Evolutionary conservation across 1,140 invertebrate genomes (phyloP), one percentile per base, ranked within the genome.

Genomic region (Drosophila aff.): DNA sequence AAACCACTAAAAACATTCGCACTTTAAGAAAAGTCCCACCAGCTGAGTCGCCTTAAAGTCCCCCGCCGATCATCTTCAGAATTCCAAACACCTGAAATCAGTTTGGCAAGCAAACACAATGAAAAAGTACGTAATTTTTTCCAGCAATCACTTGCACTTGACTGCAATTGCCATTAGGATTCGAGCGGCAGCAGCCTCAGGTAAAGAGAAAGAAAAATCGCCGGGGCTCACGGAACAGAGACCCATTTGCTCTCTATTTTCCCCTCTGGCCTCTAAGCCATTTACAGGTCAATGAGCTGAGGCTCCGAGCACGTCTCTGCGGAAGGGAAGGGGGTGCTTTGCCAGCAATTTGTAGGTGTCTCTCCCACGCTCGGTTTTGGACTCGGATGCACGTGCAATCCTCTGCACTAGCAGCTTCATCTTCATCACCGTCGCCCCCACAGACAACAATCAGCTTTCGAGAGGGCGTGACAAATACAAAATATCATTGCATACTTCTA

Each of bases 91-190:
- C 47, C 41, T 47, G 26, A 73, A 79, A 79, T 79, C 76, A 79
- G 79, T 79, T 72, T 65, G 47, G 36, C 59, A 46, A 49, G 31
- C 76, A 52, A 72, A 66, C 72, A 66, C 74, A 65, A 76, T 65
- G 43, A 50, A 50, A 47, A 78, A 78, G 64, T 78, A 78, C 57
- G 75, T 79, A 59, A 72, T 72, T 79, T 79, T 69, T 79, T 71
- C 58, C 53, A 71, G 59, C 66, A 79, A 78, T 79, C 64, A 53
- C 66, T 72, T 79, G 76, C 76, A 79, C 76, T 79, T 79, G 76
- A 79, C 44, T 79, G 76, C 76, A 38, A 61, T 63, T 36, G 57
- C 76, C 55, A 26, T 57, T 26, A 69, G 57, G 23, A 26, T 31
- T 62, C 40, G 11, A 61, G 73, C 57, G 55, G 73, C 63, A 63